Base-by-base conservation (phyloP, 2,888 invertebrate genomes). In the Cryptops parisi region DNA sequence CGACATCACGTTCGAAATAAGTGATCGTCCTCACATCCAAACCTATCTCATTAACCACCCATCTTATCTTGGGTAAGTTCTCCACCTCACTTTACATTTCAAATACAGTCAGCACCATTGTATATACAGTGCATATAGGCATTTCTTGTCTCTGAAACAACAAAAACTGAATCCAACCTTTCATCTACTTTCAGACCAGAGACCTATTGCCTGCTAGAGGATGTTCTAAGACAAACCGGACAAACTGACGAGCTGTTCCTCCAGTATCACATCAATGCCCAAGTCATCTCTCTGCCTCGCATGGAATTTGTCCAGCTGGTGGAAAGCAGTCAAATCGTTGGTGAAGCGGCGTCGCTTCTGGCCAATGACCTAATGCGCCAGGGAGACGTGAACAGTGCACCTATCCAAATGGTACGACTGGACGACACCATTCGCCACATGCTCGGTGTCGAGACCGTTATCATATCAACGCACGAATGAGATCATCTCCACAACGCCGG, bases 381-480 rank as follows among this genome's bases (percentile, higher is more conserved):
- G 12, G 17, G 43, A 15, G 43, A 41, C n/a, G 19, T n/a, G 9
- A 19, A 19, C 21, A 6, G 6, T 15, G 15, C 12, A 17, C 43
- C 19, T 5, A 26, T 51, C 21, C 24, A 51, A 66, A 77, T 89
- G 54, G 80, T 89, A 60, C 79, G 82, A 66, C 86, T 87, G 72
- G 87, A 85, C 62, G 85, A 87, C 64, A 82, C 80, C 68, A 82
- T 89, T 60, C 78, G 79, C 63, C 81, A 83, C 70, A 76, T 88
- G 66, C 75, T 88, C 63, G 84, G 82, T 67, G 82, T 87, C 55
- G 86, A 87, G 71, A 80, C 80, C 58, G 78, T 82, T 59, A 71
- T 79, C 59, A 78, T 85, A 56, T 66, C 70, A 52, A 74, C 51
- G 9, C 39, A 41, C 4, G 50, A 50, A 50, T 33, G 15, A 33